phyloP scores from a whole-genome alignment of 1,140 invertebrate species.

The Drosophila aff. region DNA sequence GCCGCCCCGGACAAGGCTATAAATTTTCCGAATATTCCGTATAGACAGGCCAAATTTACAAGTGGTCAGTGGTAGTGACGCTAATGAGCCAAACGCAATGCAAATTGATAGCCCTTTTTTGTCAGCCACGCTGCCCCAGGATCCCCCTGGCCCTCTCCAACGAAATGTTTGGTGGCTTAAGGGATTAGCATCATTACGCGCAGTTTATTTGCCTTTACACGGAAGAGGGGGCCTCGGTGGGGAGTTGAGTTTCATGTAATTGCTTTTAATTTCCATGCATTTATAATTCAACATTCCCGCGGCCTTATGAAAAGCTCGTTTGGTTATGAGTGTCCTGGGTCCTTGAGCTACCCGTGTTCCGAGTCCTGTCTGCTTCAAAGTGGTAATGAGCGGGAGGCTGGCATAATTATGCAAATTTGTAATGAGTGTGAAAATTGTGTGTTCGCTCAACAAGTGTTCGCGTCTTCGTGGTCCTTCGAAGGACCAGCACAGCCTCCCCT shows the following conservation, averaged over 20 bases:
- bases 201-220: constrained; percentile 69
- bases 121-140: constrained; percentile 1
- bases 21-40: constrained; percentile 59
- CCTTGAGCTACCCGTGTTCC: constrained; percentile 5
- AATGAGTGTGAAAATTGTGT: constrained; percentile 75
- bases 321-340: constrained; percentile 58
- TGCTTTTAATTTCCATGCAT: constrained; percentile 81
- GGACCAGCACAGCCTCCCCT: constrained; percentile 1
- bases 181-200: constrained; percentile 79
- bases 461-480: constrained; percentile 4
- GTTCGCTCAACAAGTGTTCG: constrained; percentile 60
- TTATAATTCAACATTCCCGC: constrained; percentile 71
- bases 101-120: constrained; percentile 74
- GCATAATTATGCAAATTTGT: constrained; percentile 81
- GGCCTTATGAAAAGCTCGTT: constrained; percentile 70
- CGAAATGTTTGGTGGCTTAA: constrained; percentile 59
- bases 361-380: constrained; percentile 60
- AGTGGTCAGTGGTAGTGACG: constrained; percentile 62
- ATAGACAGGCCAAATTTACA: constrained; percentile 52
- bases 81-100: constrained; percentile 79
- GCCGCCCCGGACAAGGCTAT: constrained; percentile 33
- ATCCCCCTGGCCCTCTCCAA: not conserved
- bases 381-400: constrained; percentile 49
- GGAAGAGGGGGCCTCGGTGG: constrained; percentile 4
- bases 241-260: constrained; percentile 70